These are phyloP conservation scores for Proales similis DNA, from an alignment of 1,140 invertebrate species.

Conservation along the genomic window DNA sequence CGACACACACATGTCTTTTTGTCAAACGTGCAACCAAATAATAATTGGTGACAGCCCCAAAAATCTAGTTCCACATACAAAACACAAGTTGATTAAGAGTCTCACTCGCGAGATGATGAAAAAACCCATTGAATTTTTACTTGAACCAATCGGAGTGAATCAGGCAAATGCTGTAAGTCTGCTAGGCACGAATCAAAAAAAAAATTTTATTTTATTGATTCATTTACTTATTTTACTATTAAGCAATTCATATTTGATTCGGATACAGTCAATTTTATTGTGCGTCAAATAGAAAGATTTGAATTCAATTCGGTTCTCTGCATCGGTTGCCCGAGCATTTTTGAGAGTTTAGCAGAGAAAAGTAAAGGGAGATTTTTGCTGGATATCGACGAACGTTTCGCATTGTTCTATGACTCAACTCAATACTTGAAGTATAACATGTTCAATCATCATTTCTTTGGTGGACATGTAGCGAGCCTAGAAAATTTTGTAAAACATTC, in stretches of 20 bases:
- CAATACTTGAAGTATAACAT: slow-evolving; percentile 23
- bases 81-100: background rate
- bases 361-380: background rate
- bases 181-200: too few species aligned
- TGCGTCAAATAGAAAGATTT: background rate
- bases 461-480: background rate
- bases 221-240: background rate
- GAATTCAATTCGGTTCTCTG: slow-evolving; percentile 27
- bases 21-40: slow-evolving; percentile 22
- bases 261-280: background rate
- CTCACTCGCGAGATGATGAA: slow-evolving; percentile 10
- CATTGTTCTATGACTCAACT: slow-evolving; percentile 17
- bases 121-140: background rate
- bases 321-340: slow-evolving; percentile 26
- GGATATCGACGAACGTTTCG: slow-evolving; percentile 22
- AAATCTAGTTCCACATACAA: background rate
- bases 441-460: slow-evolving; percentile 32
- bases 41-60: background rate
- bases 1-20: background rate
- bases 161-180: slow-evolving; percentile 18
- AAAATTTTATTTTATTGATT: background rate
- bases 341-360: slow-evolving; percentile 10
- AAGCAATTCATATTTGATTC: slow-evolving; percentile 30
- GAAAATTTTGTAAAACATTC: background rate
- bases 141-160: slow-evolving; percentile 26